These are phyloP conservation scores for Bradysia coprophila DNA, from an alignment of 1,140 invertebrate genomes.

Conservation along the genomic window DNA sequence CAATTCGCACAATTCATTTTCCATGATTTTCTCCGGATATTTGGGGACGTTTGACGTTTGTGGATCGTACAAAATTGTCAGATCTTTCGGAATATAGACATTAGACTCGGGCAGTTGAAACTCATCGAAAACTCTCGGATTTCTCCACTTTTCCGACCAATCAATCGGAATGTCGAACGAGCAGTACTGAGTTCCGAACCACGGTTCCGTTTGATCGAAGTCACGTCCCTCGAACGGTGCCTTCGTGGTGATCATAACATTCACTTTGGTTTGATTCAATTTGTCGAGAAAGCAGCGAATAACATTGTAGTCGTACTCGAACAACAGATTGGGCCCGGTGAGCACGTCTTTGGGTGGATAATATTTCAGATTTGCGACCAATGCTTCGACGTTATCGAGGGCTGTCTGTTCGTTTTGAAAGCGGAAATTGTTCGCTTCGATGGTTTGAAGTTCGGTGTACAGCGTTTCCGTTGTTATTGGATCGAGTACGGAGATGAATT, in stretches of 20 bases:
- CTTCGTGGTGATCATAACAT: conserved; percentile 46
- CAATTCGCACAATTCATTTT: conserved; percentile 41
- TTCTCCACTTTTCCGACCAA: conserved; percentile 37
- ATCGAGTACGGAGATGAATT: too few species aligned
- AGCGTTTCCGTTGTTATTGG: conserved; percentile 29
- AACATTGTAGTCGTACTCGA: conserved; percentile 53
- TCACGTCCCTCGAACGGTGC: conserved; percentile 31
- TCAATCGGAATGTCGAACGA: conserved; percentile 31
- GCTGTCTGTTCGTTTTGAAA: conserved; percentile 48
- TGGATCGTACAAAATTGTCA: conserved; percentile 36
- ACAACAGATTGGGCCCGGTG: conserved; percentile 49
- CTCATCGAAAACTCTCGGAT: conserved; percentile 29
- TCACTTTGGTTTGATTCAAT: conserved; percentile 51
- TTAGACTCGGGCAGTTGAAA: conserved; percentile 61
- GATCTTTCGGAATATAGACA: conserved; percentile 66
- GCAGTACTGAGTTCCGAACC: conserved; percentile 26
- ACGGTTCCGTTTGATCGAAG: conserved; percentile 46
- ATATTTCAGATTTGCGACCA: conserved; percentile 63
- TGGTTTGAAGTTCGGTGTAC: conserved; percentile 28
- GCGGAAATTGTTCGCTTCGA: conserved; percentile 50
- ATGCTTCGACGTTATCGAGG: conserved; percentile 55
- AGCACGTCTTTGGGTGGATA: conserved; percentile 62
- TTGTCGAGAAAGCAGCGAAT: conserved; percentile 43
- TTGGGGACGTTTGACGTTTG: conserved; percentile 12
- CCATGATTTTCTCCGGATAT: conserved; percentile 43